These are phyloP conservation scores for Sesamia inferens DNA, from an alignment of 2,888 invertebrate species.

Conservation along the genomic window DNA sequence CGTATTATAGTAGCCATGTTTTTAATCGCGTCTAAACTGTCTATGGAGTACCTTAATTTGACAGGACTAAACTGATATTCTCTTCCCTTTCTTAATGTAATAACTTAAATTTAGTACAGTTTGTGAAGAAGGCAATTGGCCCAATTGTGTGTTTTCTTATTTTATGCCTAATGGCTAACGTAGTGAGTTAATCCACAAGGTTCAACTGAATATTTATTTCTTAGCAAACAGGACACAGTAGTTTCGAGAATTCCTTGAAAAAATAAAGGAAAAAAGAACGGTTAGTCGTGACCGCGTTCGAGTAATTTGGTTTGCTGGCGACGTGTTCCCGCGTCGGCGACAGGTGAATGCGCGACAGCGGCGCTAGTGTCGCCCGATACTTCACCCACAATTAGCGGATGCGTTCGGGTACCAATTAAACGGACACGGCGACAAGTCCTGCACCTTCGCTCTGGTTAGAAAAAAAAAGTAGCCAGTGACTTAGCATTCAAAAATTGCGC, in stretches of 20 bases:
- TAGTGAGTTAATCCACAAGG: conserved; percentile 2
- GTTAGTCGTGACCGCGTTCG: conserved; percentile 68
- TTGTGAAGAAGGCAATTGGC: no score
- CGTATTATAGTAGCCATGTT: no score
- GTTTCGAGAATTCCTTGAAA: conserved; percentile 45
- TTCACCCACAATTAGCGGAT: conserved; percentile 81
- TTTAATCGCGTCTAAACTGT: no score
- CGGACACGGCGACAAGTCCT: conserved; percentile 64
- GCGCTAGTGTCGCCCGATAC: conserved; percentile 71
- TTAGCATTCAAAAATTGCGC: conserved; percentile 41
- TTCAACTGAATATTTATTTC: conserved; percentile 37
- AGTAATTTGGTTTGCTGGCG: conserved; percentile 73
- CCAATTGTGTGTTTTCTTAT: no score
- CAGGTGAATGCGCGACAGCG: conserved; percentile 77
- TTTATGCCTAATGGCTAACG: neutral
- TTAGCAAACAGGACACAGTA: conserved; percentile 33
- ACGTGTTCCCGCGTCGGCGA: conserved; percentile 67
- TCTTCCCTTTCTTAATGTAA: no score
- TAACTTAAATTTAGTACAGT: no score
- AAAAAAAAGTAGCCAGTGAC: conserved; percentile 42
- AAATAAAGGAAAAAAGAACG: conserved; percentile 58
- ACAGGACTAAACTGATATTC: no score
- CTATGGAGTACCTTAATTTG: no score
- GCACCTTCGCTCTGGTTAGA: conserved; percentile 48
- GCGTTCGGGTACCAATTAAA: conserved; percentile 81